phyloP scores from a whole-genome alignment of 2,888 invertebrate species.

The Drosophila pullipes region DNA sequence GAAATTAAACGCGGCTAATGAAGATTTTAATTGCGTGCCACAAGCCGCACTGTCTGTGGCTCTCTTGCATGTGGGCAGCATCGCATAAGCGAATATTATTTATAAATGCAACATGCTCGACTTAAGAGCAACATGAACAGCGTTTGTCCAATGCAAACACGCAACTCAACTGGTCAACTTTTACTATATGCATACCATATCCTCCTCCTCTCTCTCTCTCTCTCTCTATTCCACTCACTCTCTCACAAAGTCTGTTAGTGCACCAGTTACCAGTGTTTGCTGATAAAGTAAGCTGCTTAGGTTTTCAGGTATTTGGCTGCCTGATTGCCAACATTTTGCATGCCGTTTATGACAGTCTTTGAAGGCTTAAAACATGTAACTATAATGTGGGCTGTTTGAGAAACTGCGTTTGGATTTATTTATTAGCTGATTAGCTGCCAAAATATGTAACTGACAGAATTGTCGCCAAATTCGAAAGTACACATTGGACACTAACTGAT shows the following conservation, averaged over 20 bases:
- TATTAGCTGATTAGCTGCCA: conserved; percentile 37
- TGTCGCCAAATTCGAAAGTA: conserved; percentile 41
- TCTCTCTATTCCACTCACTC: neutral
- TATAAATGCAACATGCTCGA: conserved; percentile 35
- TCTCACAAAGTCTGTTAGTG: neutral
- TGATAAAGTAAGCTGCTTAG: conserved; percentile 57
- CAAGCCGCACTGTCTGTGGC: conserved; percentile 28
- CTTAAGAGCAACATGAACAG: conserved; percentile 54
- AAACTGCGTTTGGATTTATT: conserved; percentile 8
- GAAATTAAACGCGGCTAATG: conserved; percentile 83
- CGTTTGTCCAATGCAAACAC: conserved; percentile 59
- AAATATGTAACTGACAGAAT: conserved; percentile 24
- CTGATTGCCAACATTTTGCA: conserved; percentile 44
- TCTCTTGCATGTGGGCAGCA: conserved; percentile 65
- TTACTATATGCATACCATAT: conserved; percentile 12
- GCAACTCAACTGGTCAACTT: conserved; percentile 54
- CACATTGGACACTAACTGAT: conserved; percentile 15
- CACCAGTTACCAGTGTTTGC: conserved; percentile 15
- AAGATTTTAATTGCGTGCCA: conserved; percentile 81
- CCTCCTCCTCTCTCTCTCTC: neutral
- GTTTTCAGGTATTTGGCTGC: conserved; percentile 44
- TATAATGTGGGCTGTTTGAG: conserved; percentile 36
- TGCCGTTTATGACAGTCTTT: conserved; percentile 47
- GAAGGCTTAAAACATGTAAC: conserved; percentile 30
- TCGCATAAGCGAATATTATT: conserved; percentile 18